Evolutionary conservation across 2,113 vertebrate genomes (phyloP).

Genomic region (Haplochromis vanheusdeni): DNA sequence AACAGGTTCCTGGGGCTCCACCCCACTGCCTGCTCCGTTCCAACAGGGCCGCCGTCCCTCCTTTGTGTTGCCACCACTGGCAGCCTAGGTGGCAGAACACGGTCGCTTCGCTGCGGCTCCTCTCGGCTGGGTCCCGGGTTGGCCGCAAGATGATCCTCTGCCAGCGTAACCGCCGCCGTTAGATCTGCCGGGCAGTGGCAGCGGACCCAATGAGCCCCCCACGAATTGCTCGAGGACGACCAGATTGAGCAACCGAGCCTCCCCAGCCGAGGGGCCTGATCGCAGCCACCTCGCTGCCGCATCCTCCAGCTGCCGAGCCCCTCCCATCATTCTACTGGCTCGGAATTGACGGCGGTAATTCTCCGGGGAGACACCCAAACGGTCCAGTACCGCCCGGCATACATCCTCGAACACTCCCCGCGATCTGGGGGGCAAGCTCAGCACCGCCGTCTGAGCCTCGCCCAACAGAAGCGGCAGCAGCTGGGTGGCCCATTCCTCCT

Average conservation of each 20-base stretch:
- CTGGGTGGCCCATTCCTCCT: too few species aligned
- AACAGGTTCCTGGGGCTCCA: neutral
- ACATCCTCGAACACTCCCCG: too few species aligned
- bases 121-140: accelerated
- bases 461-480: too few species aligned
- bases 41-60: neutral
- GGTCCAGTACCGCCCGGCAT: too few species aligned
- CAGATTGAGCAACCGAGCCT: neutral
- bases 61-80: accelerated
- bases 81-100: accelerated
- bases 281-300: too few species aligned
- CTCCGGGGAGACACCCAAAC: neutral
- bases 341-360: neutral
- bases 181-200: neutral
- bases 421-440: too few species aligned
- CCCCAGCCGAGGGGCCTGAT: neutral
- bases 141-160: neutral
- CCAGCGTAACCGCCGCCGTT: accelerated
- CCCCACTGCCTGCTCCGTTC: neutral
- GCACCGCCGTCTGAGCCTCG: too few species aligned
- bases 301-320: neutral
- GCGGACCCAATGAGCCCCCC: accelerated
- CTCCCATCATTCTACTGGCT: neutral
- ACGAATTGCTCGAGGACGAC: accelerated
- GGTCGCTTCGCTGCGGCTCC: accelerated